These are phyloP conservation scores for Arrhamphus sclerolepis DNA, from an alignment of 2,797 vertebrate genomes.

Conservation along the genomic window DNA sequence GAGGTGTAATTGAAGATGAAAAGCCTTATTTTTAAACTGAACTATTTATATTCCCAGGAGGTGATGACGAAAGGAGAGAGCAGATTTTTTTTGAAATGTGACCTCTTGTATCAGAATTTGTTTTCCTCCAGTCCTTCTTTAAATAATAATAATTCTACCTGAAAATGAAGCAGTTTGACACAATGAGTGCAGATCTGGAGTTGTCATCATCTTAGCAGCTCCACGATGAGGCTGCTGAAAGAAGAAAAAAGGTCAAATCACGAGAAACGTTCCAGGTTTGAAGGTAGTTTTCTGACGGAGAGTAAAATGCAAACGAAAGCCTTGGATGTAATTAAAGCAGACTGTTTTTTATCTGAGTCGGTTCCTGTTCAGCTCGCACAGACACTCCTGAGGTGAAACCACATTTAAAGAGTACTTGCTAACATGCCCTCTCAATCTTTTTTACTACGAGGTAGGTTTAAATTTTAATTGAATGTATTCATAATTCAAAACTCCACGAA, in stretches of 20 bases:
- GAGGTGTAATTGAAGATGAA: constrained; percentile 65
- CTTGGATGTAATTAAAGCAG: constrained; percentile 27
- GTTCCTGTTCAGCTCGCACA: constrained; percentile 27
- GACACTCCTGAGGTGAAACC: constrained; percentile 45
- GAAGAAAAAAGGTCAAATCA: constrained; percentile 44
- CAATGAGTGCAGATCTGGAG: constrained; percentile 61
- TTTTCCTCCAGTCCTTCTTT: constrained; percentile 31
- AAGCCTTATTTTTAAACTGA: constrained; percentile 68
- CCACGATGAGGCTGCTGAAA: constrained; percentile 38
- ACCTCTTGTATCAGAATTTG: constrained; percentile 38
- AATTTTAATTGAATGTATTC: constrained; percentile 65
- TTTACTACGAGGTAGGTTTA: constrained; percentile 51
- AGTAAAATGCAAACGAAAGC: constrained; percentile 16
- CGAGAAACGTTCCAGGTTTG: constrained; percentile 25
- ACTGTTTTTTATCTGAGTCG: constrained; percentile 28
- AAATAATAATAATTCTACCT: not conserved
- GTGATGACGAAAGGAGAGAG: constrained; percentile 53
- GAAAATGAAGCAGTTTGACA: constrained; percentile 54
- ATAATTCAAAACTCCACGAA: constrained; percentile 62
- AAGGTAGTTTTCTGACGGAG: constrained; percentile 35
- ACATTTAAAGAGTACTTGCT: constrained; percentile 37
- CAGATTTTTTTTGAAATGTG: constrained; percentile 43
- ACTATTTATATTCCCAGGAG: constrained; percentile 70
- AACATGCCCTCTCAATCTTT: constrained; percentile 53
- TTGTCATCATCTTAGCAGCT: constrained; percentile 56